phyloP scores from a whole-genome alignment of 2,888 invertebrate species.

The Cetonia aurata region DNA sequence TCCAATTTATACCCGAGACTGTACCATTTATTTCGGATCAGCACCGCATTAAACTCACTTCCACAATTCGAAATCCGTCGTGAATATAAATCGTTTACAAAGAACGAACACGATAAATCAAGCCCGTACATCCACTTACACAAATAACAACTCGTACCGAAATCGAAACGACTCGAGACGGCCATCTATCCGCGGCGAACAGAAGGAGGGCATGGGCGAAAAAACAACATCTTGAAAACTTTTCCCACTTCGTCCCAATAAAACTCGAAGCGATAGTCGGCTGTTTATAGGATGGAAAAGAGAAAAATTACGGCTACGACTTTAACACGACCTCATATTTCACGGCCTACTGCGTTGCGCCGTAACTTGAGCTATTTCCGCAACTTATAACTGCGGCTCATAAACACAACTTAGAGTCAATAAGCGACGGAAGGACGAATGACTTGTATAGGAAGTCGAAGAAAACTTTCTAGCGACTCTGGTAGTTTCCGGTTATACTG shows the following conservation, averaged over 20 bases:
- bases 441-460: not conserved
- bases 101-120: too few species aligned
- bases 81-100: too few species aligned
- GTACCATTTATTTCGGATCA: too few species aligned
- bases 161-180: too few species aligned
- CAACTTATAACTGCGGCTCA: not conserved
- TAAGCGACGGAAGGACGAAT: not conserved
- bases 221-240: slow-evolving; percentile 6
- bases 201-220: not conserved
- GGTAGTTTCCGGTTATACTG: too few species aligned
- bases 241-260: slow-evolving; percentile 21
- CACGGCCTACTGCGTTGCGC: not conserved
- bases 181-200: too few species aligned
- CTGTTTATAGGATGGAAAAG: not conserved
- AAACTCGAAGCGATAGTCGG: not conserved
- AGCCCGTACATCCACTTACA: too few species aligned
- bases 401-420: slow-evolving; percentile 34
- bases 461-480: too few species aligned
- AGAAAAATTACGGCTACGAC: not conserved
- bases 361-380: slow-evolving; percentile 3
- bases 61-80: too few species aligned
- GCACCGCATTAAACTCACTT: too few species aligned
- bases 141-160: too few species aligned
- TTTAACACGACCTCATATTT: not conserved
- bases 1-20: too few species aligned